phyloP scores from a whole-genome alignment of 2,797 vertebrate genomes.

The Myiothlypis coronata region DNA sequence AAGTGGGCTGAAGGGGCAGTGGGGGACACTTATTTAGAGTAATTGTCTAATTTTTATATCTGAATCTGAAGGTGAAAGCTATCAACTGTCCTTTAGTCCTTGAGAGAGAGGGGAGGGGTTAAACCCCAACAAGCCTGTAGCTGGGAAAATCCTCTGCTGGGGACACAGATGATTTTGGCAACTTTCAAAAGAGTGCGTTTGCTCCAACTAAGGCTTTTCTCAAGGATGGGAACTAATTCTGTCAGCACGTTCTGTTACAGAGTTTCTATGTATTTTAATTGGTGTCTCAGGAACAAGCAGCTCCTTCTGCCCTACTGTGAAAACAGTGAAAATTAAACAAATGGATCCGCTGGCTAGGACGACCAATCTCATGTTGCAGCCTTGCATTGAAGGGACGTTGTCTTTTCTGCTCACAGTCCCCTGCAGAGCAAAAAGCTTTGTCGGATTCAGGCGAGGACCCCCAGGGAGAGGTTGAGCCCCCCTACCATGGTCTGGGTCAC shows the following conservation, averaged over 20 bases:
- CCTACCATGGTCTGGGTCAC: conserved; percentile 57
- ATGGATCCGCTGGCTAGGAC: neutral
- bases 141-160: neutral
- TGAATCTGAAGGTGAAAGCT: neutral
- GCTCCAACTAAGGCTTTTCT: neutral
- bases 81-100: neutral
- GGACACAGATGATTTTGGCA: neutral
- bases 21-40: neutral
- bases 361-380: neutral
- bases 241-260: neutral
- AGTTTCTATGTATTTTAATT: neutral
- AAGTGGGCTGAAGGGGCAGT: neutral
- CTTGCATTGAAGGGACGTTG: conserved; percentile 74
- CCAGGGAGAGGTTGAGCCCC: conserved; percentile 71
- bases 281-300: neutral
- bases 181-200: neutral
- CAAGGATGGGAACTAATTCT: neutral
- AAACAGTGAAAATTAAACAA: neutral
- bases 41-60: neutral
- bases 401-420: conserved; percentile 78
- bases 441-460: conserved; percentile 73
- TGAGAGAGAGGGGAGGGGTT: neutral
- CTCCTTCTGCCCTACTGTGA: neutral
- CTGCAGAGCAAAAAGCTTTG: conserved; percentile 76
- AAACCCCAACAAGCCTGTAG: neutral